Percentiles rank a stretch among this genome's conserved stretches.
These are phyloP conservation scores for Centropristis striata DNA, from an alignment of 2,113 vertebrate genomes.

Conservation along the genomic window DNA sequence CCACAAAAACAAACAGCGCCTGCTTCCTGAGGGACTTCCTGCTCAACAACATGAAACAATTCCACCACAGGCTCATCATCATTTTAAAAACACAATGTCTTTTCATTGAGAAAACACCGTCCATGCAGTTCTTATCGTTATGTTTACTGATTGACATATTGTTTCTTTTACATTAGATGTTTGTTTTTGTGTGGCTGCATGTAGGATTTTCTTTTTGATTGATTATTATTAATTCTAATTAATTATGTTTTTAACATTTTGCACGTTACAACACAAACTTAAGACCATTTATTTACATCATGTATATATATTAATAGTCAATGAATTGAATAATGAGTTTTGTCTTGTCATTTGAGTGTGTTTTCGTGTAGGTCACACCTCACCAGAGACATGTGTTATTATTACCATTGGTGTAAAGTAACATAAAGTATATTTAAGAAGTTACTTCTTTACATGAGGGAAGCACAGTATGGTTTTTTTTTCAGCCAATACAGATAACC, in stretches of 20 bases:
- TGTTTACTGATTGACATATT: neutral
- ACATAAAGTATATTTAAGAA: neutral
- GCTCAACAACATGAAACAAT: constrained; percentile 37
- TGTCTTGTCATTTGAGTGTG: neutral
- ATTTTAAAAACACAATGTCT: constrained; percentile 6
- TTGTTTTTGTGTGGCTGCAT: neutral
- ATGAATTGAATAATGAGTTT: too few species aligned
- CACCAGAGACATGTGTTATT: too few species aligned
- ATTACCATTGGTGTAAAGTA: neutral
- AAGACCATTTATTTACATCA: neutral
- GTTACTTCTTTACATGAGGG: neutral
- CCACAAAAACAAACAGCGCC: constrained; percentile 43
- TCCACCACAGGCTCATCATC: constrained; percentile 11
- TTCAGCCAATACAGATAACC: too few species aligned
- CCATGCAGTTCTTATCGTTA: neutral
- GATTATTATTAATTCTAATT: neutral
- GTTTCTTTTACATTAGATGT: neutral
- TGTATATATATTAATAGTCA: too few species aligned
- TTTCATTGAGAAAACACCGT: neutral
- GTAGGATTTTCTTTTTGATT: neutral
- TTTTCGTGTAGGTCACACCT: too few species aligned
- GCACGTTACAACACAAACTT: too few species aligned
- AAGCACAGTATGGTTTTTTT: too few species aligned
- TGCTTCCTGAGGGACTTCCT: constrained; percentile 56
- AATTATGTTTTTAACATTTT: too few species aligned